A percentile compares a stretch with the other conserved stretches of the same genome.
Evolutionary conservation across 2,113 vertebrate species (phyloP).

Genomic region (Oenanthe oenanthe): DNA sequence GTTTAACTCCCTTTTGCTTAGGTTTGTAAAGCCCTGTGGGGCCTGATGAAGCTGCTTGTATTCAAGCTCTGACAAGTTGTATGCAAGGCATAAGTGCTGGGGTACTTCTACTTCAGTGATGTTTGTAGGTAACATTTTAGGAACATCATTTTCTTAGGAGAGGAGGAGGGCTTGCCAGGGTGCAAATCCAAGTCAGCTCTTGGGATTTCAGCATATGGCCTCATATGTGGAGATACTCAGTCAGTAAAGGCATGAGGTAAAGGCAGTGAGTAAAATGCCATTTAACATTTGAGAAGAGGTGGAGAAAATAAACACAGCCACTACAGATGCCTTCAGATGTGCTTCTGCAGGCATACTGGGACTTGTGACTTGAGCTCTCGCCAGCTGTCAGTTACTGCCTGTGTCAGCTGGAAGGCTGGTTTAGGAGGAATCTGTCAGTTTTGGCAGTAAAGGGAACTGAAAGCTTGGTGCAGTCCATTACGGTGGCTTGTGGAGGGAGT

Average conservation of each 20-base stretch:
- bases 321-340: neutral
- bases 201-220: neutral
- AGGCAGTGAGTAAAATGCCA: neutral
- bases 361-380: neutral
- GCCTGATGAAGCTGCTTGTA: neutral
- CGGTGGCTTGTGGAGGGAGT: neutral
- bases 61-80: neutral
- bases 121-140: neutral
- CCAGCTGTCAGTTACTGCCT: conserved; percentile 3
- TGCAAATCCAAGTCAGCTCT: neutral
- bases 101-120: neutral
- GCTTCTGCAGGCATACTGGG: neutral
- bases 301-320: neutral
- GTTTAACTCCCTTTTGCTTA: neutral
- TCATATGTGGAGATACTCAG: neutral
- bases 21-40: neutral
- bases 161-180: neutral
- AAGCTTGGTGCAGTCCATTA: neutral
- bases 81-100: neutral
- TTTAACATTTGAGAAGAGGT: neutral
- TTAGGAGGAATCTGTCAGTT: neutral
- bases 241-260: neutral
- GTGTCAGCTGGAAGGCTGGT: neutral
- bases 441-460: neutral
- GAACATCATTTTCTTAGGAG: neutral